Evolutionary conservation across 2,797 vertebrate genomes (phyloP), one percentile per base, ranked within the genome.

Genomic region (Amblyraja radiata): DNA sequence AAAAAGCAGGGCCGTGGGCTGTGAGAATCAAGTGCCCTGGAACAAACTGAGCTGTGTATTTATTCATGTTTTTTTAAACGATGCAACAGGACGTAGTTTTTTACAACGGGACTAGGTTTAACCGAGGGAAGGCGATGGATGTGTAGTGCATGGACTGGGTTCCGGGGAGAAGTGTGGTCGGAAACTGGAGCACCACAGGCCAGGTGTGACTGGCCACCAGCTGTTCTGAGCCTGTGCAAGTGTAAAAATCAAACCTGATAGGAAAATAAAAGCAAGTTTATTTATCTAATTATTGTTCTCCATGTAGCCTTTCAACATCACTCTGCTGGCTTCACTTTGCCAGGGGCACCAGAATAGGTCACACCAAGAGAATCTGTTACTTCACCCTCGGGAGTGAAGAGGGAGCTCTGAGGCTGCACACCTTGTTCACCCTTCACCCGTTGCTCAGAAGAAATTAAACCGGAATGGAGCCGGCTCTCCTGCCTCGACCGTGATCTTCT

Each of bases 361-460:
- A 88, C 61, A n/a, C 0, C 1, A 36, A 5, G 21, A 83, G 68
- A 88, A 54, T 84, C 28, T 2, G 14, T n/a, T 65, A 65, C 65
- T 88, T 36, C n/a, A 36, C 1, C 61, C 18, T 63, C 7, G 23
- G n/a, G 14, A 54, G n/a, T 68, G 84, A 88, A 88, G 71, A 74
- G 6, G 18, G 23, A 23, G 23, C 16, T 68, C 0, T 16, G 16
- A 11, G 14, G 79, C 23, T 83, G 63, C 21, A 65, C n/a, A 32
- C 32, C 46, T 54, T 9, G 18, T 14, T 7, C n/a, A 68, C 16
- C n/a, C 36, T 88, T 68, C 63, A 88, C 65, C n/a, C 28, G 1
- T 88, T 68, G 63, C 25, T 86, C 58, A 88, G 84, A 68, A 88
- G 63, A 88, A 88, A 68, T 88, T 88, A 68, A 88, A 88, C 63